phyloP scores from a whole-genome alignment of 2,888 invertebrate species.

The Drosophila incognita region DNA sequence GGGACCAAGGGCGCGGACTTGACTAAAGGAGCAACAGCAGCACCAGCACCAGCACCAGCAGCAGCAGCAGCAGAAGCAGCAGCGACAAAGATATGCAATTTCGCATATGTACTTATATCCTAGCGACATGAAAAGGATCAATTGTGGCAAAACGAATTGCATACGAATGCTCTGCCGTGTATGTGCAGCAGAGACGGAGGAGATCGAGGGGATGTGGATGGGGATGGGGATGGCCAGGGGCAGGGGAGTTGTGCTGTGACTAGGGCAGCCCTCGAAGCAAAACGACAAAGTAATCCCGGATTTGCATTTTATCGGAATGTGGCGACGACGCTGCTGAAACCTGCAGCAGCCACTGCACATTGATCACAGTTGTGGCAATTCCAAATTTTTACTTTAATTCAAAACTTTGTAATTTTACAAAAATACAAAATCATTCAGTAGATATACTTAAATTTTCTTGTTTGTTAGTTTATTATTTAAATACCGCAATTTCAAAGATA shows the following conservation, averaged over 20 bases:
- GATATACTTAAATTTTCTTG: neutral
- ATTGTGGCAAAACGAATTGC: constrained; percentile 82
- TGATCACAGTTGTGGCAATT: constrained; percentile 5
- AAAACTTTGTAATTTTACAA: neutral
- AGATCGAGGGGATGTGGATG: neutral
- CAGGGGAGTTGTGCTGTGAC: constrained; percentile 16
- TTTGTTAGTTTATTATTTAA: neutral
- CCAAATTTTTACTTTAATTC: neutral
- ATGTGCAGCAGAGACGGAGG: constrained; percentile 8
- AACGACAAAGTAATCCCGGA: constrained; percentile 81
- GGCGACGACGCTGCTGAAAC: constrained; percentile 61
- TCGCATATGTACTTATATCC: constrained; percentile 82
- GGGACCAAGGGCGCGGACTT: constrained; percentile 20
- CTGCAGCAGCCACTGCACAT: constrained; percentile 48
- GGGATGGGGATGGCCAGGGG: neutral
- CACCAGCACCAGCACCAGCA: constrained; percentile 39
- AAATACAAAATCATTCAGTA: neutral
- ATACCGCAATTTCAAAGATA: too few species aligned
- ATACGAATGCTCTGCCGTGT: constrained; percentile 73
- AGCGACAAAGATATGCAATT: constrained; percentile 79
- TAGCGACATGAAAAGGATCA: constrained; percentile 82
- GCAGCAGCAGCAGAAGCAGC: constrained; percentile 41
- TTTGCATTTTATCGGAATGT: constrained; percentile 81
- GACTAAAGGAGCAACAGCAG: constrained; percentile 53
- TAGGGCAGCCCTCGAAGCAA: constrained; percentile 74